Conservation (phyloP, 2,113 vertebrate genomes). For the Aramus guarauna region DNA sequence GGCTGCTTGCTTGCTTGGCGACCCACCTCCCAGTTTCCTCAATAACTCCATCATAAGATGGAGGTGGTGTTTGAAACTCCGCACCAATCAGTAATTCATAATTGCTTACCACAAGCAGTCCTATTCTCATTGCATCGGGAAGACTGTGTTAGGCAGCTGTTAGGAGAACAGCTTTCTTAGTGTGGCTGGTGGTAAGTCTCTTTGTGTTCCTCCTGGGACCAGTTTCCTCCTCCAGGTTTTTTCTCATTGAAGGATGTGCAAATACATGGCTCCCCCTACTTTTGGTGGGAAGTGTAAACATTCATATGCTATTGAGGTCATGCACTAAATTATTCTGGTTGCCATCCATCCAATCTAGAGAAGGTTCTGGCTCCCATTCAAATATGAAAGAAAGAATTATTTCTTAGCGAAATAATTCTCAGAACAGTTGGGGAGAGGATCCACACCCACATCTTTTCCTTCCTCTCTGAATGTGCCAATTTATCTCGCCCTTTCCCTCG, state of each 20-base stretch:
- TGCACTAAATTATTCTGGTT: background rate
- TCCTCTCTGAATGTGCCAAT: conserved; percentile 33
- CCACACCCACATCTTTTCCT: conserved; percentile 61
- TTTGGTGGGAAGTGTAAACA: conserved; percentile 10
- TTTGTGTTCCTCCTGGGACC: background rate
- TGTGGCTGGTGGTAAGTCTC: background rate
- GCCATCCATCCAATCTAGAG: conserved; percentile 20
- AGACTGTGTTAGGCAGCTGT: background rate
- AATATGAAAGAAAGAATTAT: conserved; percentile 50
- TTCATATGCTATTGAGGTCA: conserved; percentile 11
- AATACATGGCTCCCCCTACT: background rate
- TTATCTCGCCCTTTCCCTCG: background rate
- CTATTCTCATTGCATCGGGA: background rate
- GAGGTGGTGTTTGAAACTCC: background rate
- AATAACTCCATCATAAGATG: background rate
- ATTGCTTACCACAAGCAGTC: background rate
- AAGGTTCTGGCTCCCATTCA: conserved; percentile 14
- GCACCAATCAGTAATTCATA: background rate
- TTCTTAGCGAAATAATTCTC: conserved; percentile 38
- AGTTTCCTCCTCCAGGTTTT: background rate
- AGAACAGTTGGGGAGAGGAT: conserved; percentile 31
- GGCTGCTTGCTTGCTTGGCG: background rate
- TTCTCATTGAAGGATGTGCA: background rate
- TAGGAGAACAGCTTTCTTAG: background rate
- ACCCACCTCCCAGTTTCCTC: background rate